phyloP scores from a whole-genome alignment of 1,140 invertebrate genomes.

The Coelopa frigida region DNA sequence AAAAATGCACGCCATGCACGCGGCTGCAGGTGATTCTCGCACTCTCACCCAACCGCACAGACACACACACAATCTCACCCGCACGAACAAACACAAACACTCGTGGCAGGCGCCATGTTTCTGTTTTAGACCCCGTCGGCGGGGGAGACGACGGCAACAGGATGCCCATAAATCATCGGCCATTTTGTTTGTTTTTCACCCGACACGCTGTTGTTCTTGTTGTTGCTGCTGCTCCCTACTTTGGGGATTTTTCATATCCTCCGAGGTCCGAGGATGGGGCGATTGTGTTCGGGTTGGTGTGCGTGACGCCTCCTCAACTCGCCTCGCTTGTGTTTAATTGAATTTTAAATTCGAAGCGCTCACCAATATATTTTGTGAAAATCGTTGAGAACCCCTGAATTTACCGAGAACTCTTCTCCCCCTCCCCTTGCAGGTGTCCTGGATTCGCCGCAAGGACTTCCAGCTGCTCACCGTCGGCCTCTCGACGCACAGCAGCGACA shows the following conservation, averaged over 20 bases:
- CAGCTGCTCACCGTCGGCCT: slow-evolving; percentile 66
- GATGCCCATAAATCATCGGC: too few relatives aligned
- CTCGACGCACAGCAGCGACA: slow-evolving; percentile 64
- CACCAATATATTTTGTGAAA: neutral
- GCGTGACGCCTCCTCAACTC: neutral
- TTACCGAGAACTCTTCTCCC: neutral
- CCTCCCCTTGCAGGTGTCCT: slow-evolving; percentile 53
- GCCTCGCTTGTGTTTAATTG: neutral
- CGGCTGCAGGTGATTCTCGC: too few relatives aligned
- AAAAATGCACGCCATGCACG: too few relatives aligned
- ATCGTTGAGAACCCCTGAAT: neutral
- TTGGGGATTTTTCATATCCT: neutral
- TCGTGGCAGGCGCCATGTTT: too few relatives aligned
- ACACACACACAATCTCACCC: too few relatives aligned
- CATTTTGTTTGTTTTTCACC: too few relatives aligned
- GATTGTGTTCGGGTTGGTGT: neutral
- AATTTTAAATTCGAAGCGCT: neutral
- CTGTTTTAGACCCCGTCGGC: too few relatives aligned
- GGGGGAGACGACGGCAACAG: too few relatives aligned
- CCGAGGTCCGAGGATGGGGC: neutral
- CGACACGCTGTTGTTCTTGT: too few relatives aligned
- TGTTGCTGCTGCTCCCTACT: too few relatives aligned
- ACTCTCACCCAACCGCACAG: too few relatives aligned
- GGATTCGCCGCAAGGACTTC: slow-evolving; percentile 62
- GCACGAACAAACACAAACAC: too few relatives aligned